Percentiles rank a stretch among this genome's conserved stretches.
Conservation (phyloP, 2,113 vertebrate genomes). For the Phalacrocorax pelagicus region DNA sequence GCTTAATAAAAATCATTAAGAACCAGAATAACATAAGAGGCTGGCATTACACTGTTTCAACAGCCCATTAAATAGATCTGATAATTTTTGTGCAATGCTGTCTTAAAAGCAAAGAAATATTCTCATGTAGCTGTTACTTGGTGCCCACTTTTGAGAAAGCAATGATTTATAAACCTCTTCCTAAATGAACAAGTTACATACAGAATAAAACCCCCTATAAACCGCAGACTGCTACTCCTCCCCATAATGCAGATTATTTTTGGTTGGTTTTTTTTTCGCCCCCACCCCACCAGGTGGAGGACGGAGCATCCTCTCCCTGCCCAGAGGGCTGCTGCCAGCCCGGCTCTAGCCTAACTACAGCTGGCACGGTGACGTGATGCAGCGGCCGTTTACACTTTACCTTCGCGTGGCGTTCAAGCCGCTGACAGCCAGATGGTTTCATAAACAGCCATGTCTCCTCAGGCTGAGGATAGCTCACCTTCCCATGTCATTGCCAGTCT, state of each 20-base stretch:
- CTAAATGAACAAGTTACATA: background rate
- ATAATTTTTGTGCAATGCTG: background rate
- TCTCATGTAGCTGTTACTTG: background rate
- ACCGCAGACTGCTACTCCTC: background rate
- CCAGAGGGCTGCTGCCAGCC: background rate
- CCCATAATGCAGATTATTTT: background rate
- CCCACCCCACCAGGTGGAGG: background rate
- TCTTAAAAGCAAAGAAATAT: background rate
- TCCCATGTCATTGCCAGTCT: background rate
- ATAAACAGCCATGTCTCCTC: background rate
- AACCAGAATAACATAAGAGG: background rate
- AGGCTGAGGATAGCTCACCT: background rate
- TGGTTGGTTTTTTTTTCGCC: background rate
- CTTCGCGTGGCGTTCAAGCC: background rate
- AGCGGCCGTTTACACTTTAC: background rate
- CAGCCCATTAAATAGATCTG: background rate
- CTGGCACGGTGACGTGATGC: background rate
- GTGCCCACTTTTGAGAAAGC: background rate
- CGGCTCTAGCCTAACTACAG: background rate
- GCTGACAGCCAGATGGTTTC: constrained; percentile 42
- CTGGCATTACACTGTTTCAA: background rate
- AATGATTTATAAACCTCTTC: background rate
- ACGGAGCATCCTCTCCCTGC: background rate
- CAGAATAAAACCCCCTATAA: background rate
- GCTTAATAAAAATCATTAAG: background rate